Evolutionary conservation across 2,113 vertebrate species (phyloP), one percentile per base, ranked within the genome.

Genomic region (Triplophysa siluroides): DNA sequence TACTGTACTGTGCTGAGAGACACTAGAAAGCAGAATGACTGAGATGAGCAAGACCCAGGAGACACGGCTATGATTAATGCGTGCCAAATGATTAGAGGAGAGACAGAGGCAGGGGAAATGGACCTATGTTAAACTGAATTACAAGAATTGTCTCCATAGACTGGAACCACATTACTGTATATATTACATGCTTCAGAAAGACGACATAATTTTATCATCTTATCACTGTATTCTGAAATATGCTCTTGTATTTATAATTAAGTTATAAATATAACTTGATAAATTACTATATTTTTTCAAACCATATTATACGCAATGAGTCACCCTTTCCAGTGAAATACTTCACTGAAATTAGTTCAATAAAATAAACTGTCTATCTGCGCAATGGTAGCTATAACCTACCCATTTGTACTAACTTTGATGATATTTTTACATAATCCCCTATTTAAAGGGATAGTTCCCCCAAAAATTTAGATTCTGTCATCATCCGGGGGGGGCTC

Each of bases 21-120:
- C 60, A 13, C 60, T 29, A 47, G 56, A 54, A 41, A 23, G 66
- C 45, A 52, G 21, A 63, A 79, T 23, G 47, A 72, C 70, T 63
- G 24, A 61, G 16, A 61, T 62, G 64, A 74, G 43, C n/a, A 84
- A 71, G 88, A 78, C 83, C 87, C 86, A 3, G 29, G 89, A 89
- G 85, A 85, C 47, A 78, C 83, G 79, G 79, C 82, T 78, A 71
- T 89, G 89, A 91, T 91, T 91, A 91, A 91, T 87, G 86, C 86
- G 78, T 78, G 77, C 85, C 80, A 86, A 86, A 86, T 79, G 84
- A 90, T 85, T 87, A 81, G 83, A 87, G 19, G 9, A 87, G 33
- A 38, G 33, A 38, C 33, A 38, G 33, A 38, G 33, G 33, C 33
- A 38, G 6, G 7, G 33, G 33, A 38, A 38, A 38, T 38, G 33